Evolutionary conservation across 2,888 invertebrate species (phyloP), one percentile per base, ranked within the genome.

Genomic region (Dynastes maya): DNA sequence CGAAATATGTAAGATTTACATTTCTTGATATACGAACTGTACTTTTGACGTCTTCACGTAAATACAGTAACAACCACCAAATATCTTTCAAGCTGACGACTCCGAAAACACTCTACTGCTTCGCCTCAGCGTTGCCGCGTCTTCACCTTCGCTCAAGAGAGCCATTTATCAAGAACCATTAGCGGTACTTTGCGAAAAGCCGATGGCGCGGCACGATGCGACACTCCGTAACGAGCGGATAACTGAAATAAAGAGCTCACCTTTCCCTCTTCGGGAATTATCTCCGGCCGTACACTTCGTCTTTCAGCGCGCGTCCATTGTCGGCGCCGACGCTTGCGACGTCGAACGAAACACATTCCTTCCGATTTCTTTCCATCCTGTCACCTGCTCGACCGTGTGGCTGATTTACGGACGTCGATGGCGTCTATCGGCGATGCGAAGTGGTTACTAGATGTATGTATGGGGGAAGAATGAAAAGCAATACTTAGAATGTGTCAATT

Each of bases 241-340:
- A 86, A 86, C 86, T 86, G 86, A 86, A 86, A 86, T 86, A 86
- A 86, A 86, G 86, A 86, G 86, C 86, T 86, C 86, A 85, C 85
- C 86, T 85, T 84, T 85, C 85, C 86, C 85, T 86, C 80, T 80
- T 84, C 11, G 45, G 86, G 86, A 86, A 86, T 86, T 86, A 86
- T 86, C 85, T 84, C 82, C 79, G 37, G 16, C 83, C 80, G 80
- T 81, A 81, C 82, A 80, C 81, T 68, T 29, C 68, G 5, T 1
- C 51, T 22, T 51, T 29, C 68, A n/a, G 13, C 27, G 37, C 22
- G 40, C 40, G 72, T 58, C 58, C 72, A 27, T 22, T 37, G 27
- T 27, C 61, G 55, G 2, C 55, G 71, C 45, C 45, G 45, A 58
- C n/a, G 55, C 55, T 22, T 16, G 11, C 45, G 45, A 45, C 45